Evolutionary conservation across 2,797 vertebrate genomes (phyloP).

Genomic region (Parotocinclus haroldoi): DNA sequence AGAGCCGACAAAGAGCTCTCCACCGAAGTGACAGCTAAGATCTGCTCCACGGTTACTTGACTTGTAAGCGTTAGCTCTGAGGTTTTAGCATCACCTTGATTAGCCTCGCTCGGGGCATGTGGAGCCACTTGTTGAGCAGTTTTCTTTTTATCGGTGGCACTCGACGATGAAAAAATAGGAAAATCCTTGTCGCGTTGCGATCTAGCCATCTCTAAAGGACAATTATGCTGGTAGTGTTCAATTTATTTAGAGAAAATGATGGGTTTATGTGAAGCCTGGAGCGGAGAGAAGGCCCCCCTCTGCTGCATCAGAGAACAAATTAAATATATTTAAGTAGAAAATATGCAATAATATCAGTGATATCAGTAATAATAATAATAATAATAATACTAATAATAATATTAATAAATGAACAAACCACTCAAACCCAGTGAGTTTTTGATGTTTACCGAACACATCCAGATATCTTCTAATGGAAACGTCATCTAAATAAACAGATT

Average conservation of each 20-base stretch:
- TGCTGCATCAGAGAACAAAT: background rate
- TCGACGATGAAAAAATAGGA: conserved; percentile 8
- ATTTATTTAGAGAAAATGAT: background rate
- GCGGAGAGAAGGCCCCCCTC: conserved; percentile 5
- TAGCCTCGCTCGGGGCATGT: background rate
- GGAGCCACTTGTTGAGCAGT: background rate
- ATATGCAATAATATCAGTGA: conserved; percentile 12
- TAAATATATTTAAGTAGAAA: conserved; percentile 8
- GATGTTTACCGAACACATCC: conserved; percentile 12
- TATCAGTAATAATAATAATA: no score
- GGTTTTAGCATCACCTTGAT: background rate
- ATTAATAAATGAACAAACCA: conserved; percentile 16
- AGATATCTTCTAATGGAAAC: conserved; percentile 2
- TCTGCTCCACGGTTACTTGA: conserved; percentile 9
- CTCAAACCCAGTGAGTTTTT: conserved; percentile 23
- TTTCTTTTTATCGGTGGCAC: conserved; percentile 1
- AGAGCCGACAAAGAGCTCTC: conserved; percentile 1
- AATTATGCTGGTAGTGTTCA: background rate
- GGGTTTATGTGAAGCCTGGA: background rate
- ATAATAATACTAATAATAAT: no score
- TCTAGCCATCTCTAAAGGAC: conserved; percentile 2
- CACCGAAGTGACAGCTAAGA: background rate
- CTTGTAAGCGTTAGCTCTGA: background rate
- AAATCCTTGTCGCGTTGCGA: conserved; percentile 3
- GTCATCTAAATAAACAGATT: conserved; percentile 8